Evolutionary conservation across 2,888 invertebrate species (phyloP).

Genomic region (Andrena dorsata): DNA sequence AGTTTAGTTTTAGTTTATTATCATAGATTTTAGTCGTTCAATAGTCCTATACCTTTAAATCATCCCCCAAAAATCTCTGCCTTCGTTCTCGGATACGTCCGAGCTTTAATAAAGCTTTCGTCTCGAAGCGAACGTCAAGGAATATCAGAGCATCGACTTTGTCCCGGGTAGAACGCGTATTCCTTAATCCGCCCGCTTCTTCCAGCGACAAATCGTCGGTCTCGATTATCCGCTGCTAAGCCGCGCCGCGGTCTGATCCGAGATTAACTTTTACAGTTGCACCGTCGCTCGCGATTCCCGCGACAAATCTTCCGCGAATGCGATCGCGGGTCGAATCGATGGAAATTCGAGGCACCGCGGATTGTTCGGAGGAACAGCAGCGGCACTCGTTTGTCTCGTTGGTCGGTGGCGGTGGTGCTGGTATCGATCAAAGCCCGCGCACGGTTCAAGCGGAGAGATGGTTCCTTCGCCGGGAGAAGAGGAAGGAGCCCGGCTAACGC

Average conservation of each 20-base stretch:
- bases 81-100: not conserved
- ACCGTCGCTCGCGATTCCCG: not conserved
- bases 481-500: slow-evolving; percentile 62
- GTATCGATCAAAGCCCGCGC: slow-evolving; percentile 51
- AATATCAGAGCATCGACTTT: slow-evolving; percentile 28
- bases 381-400: not conserved
- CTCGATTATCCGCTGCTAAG: slow-evolving; percentile 54
- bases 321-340: not conserved
- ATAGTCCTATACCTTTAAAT: too few species aligned
- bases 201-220: slow-evolving; percentile 49
- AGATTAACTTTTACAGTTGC: slow-evolving; percentile 56
- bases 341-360: not conserved
- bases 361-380: not conserved
- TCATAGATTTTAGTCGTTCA: too few species aligned
- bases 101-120: too few species aligned
- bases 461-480: slow-evolving; percentile 40
- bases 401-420: not conserved
- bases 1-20: too few species aligned
- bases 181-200: slow-evolving; percentile 53
- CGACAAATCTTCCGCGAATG: not conserved
- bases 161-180: slow-evolving; percentile 20
- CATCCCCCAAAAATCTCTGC: slow-evolving; percentile 49
- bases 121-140: not conserved
- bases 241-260: slow-evolving; percentile 57
- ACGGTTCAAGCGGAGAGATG: slow-evolving; percentile 34